A percentile compares a stretch with the other conserved stretches of the same genome.
phyloP scores from a whole-genome alignment of 2,888 invertebrate genomes.

The Rambutsinella grinnellia region DNA sequence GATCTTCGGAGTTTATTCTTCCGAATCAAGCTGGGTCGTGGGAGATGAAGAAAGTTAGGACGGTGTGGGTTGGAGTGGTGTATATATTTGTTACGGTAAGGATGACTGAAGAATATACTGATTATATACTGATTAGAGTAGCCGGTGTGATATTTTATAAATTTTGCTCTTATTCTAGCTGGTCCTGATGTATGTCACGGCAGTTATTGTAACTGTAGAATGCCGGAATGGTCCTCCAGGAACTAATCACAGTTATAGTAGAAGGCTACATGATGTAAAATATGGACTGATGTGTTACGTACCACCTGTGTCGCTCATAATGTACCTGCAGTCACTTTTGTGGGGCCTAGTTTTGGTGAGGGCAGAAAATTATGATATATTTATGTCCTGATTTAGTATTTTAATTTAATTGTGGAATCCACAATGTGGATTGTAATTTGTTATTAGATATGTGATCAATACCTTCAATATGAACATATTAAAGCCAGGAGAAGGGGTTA shows the following conservation, averaged over 20 bases:
- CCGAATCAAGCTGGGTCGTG: constrained; percentile 8
- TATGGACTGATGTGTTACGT: constrained; percentile 39
- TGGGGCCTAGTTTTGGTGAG: constrained; percentile 75
- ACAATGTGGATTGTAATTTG: constrained; percentile 8
- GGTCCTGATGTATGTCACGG: constrained; percentile 24
- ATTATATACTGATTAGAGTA: background rate
- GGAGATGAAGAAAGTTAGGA: constrained; percentile 34
- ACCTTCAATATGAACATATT: constrained; percentile 75
- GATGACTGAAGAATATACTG: background rate
- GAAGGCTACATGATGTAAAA: constrained; percentile 8
- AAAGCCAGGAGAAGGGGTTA: constrained; percentile 77
- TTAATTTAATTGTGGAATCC: background rate
- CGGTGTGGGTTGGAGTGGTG: constrained; percentile 24
- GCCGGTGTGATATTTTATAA: background rate
- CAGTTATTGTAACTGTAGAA: constrained; percentile 33
- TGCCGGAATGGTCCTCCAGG: constrained; percentile 23
- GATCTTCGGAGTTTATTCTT: constrained; percentile 11
- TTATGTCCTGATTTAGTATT: constrained; percentile 2
- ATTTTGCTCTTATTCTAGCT: constrained; percentile 15
- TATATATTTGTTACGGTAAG: constrained; percentile 28
- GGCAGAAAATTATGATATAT: constrained; percentile 23
- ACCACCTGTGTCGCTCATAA: constrained; percentile 74
- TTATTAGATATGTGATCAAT: constrained; percentile 74
- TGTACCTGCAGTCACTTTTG: constrained; percentile 74
- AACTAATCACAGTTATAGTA: too few relatives aligned